A percentile compares a stretch with the other conserved stretches of the same genome.
Evolutionary conservation across 2,888 invertebrate species (phyloP).

Genomic region (Spisula solida): DNA sequence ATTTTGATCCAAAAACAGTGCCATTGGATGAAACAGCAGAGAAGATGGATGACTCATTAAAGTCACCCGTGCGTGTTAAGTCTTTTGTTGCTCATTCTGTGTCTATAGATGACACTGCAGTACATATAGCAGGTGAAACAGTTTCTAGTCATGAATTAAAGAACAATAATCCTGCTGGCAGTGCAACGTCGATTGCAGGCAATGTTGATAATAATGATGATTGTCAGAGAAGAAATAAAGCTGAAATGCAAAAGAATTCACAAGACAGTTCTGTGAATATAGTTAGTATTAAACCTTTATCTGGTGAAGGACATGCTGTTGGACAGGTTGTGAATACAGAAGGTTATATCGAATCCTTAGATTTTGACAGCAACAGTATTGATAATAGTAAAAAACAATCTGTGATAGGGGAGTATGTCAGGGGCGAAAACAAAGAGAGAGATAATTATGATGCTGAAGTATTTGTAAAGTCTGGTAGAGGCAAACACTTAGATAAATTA

Average conservation of each 20-base stretch:
- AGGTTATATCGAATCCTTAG: not conserved
- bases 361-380: slow-evolving; percentile 8
- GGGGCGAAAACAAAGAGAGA: slow-evolving; percentile 13
- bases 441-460: slow-evolving; percentile 17
- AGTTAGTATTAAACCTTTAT: slow-evolving; percentile 24
- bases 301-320: slow-evolving; percentile 15
- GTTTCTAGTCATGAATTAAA: slow-evolving; percentile 22
- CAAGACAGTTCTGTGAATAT: not conserved
- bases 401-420: not conserved
- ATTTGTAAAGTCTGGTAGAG: slow-evolving; percentile 11
- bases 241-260: not conserved
- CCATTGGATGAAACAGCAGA: not conserved
- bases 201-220: not conserved
- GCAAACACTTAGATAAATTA: slow-evolving; percentile 41
- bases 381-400: not conserved
- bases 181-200: not conserved
- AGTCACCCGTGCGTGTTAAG: slow-evolving; percentile 65
- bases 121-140: not conserved
- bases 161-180: not conserved
- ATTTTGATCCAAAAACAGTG: slow-evolving; percentile 69
- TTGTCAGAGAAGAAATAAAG: not conserved
- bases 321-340: not conserved
- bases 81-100: slow-evolving; percentile 65
- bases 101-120: slow-evolving; percentile 20
- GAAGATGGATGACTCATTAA: slow-evolving; percentile 29